A percentile compares a stretch with the other conserved stretches of the same genome.
Evolutionary conservation across 2,888 invertebrate genomes (phyloP).

Genomic region (Onchidella celtica): DNA sequence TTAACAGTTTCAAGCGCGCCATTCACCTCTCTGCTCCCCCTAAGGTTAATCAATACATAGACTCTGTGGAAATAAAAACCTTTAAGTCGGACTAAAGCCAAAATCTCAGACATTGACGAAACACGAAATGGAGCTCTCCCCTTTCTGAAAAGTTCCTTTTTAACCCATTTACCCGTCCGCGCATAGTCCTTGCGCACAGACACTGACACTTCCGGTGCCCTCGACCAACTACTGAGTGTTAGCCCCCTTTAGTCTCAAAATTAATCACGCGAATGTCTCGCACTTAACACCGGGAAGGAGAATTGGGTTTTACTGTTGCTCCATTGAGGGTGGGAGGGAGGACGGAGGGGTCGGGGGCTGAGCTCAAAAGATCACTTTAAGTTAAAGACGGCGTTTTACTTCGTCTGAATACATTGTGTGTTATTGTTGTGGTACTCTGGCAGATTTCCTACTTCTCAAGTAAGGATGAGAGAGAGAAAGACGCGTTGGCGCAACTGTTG

Average conservation of each 20-base stretch:
- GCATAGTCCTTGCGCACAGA: not conserved
- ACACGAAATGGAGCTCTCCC: not conserved
- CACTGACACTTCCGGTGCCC: not conserved
- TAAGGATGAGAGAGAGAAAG: too few relatives aligned
- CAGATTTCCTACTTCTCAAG: too few relatives aligned
- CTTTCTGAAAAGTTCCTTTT: not conserved
- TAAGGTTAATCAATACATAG: not conserved
- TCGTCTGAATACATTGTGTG: too few relatives aligned
- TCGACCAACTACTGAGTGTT: not conserved
- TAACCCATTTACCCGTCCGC: not conserved
- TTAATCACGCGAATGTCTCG: not conserved
- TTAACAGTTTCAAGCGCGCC: not conserved
- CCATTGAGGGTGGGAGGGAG: too few relatives aligned
- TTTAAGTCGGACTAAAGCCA: not conserved
- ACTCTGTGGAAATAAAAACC: not conserved
- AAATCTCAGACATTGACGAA: not conserved
- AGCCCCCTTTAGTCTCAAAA: not conserved
- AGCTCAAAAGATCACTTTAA: too few relatives aligned
- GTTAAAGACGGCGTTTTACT: too few relatives aligned
- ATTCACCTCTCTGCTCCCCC: not conserved
- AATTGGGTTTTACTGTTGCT: too few relatives aligned
- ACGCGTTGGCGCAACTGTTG: too few relatives aligned
- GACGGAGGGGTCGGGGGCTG: too few relatives aligned
- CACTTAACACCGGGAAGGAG: not conserved
- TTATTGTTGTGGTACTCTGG: too few relatives aligned